Conservation (phyloP, 1,140 invertebrate species). For the Drosophila funebris region DNA sequence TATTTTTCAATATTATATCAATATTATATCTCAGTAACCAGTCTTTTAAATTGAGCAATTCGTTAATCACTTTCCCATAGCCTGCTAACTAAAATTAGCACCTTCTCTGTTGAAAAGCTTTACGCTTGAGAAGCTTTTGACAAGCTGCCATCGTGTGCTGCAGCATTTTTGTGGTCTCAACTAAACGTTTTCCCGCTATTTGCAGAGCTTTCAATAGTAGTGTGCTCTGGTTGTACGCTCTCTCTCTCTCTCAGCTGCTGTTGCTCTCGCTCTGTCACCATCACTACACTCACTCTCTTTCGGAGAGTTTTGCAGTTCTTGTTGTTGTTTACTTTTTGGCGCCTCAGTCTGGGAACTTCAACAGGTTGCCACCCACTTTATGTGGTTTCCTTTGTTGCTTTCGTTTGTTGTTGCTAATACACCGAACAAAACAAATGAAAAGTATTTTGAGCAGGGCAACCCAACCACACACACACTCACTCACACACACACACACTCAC, state of each 20-base stretch:
- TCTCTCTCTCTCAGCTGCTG: neutral
- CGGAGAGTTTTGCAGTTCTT: constrained; percentile 24
- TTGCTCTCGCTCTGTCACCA: neutral
- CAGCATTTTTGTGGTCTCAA: neutral
- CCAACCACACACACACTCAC: neutral
- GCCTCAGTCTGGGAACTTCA: constrained; percentile 51
- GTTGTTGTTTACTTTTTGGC: constrained; percentile 51
- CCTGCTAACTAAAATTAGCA: constrained; percentile 3
- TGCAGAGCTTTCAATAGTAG: constrained; percentile 1
- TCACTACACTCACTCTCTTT: constrained; percentile 4
- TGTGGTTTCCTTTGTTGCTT: constrained; percentile 24
- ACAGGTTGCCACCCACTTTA: constrained; percentile 71
- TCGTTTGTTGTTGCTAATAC: constrained; percentile 21
- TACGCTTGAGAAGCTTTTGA: constrained; percentile 18
- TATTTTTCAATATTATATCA: too few relatives aligned
- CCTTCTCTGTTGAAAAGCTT: constrained; percentile 2
- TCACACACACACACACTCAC: constrained; percentile 11
- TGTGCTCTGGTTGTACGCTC: neutral
- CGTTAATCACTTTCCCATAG: neutral
- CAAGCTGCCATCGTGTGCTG: neutral
- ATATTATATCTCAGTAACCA: too few relatives aligned
- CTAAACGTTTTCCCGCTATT: constrained; percentile 36
- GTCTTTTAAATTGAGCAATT: neutral
- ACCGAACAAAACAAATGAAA: constrained; percentile 65
- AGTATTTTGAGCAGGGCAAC: constrained; percentile 48